Evolutionary conservation across 2,797 vertebrate genomes (phyloP), one percentile per base, ranked within the genome.

Genomic region (Falco rusticolus): DNA sequence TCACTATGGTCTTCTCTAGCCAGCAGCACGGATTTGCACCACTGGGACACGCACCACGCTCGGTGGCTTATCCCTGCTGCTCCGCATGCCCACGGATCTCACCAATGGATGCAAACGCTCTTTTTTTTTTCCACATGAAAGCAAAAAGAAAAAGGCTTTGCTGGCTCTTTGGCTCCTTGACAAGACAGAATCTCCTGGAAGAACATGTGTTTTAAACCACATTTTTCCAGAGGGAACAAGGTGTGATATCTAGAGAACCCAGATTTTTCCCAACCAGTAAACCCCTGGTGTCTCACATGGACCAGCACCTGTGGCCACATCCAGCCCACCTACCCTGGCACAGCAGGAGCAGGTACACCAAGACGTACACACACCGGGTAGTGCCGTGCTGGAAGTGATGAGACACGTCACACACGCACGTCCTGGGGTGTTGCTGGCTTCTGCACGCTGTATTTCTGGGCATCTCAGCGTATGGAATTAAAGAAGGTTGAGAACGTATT

Each of bases 401-500:
- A 21, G 37, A 26, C 48, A 25, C 5, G 7, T 33, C 50, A 13
- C 37, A 11, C 9, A 0, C 39, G 9, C 54, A 4, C 7, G 1
- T 53, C 51, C 63, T 1, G 20, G 31, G 63, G 25, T 16, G 63
- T 79, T 28, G 54, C 63, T 6, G 3, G 61, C 70, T 17, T 10
- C 57, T 1, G 21, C 68, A 7, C 3, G 16, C 9, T 1, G 48
- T 20, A 0, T 13, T 59, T 22, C 39, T 13, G 66, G 51, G 50
- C 53, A 81, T 43, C 57, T 66, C 87, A 68, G 93, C 84, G 11
- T 28, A 28, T 4, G 82, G 90, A 90, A 93, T 95, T 92, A 88
- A 88, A 76, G 84, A 4, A 5, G 70, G 69, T n/a, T 87, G 80
- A 33, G 50, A 18, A 41, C 13, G 3, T 14, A 20, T 60, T 43